Evolutionary conservation across 1,140 invertebrate genomes (phyloP).

Genomic region (Ylistrum balloti): DNA sequence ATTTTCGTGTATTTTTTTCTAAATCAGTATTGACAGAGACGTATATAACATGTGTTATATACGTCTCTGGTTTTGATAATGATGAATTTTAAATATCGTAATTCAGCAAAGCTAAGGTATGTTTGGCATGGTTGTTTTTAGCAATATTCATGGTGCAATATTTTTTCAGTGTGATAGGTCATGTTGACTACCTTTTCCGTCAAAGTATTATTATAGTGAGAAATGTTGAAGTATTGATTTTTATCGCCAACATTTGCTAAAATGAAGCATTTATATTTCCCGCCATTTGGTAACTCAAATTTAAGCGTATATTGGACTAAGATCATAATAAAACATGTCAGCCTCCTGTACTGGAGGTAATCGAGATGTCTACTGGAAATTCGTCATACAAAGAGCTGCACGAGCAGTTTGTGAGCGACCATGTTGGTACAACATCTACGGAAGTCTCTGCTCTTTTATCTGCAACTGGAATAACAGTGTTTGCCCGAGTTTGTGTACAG

Average conservation of each 20-base stretch:
- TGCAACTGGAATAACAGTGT: background rate
- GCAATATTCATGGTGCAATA: too few species aligned
- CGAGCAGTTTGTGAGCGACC: slow-evolving; percentile 63
- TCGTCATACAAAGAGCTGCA: slow-evolving; percentile 60
- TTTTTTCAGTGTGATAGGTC: too few species aligned
- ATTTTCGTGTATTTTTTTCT: too few species aligned
- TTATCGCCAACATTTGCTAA: background rate
- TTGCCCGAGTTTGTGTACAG: background rate
- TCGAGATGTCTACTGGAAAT: slow-evolving; percentile 59
- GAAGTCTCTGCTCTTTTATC: slow-evolving; percentile 58
- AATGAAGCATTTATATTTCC: background rate
- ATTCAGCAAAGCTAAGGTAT: too few species aligned
- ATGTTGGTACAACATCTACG: slow-evolving; percentile 56
- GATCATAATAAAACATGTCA: background rate
- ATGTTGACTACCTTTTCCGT: too few species aligned
- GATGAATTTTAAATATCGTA: too few species aligned
- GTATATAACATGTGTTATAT: too few species aligned
- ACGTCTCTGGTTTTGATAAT: too few species aligned
- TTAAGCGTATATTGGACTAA: background rate
- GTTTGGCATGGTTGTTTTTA: too few species aligned
- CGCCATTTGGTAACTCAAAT: background rate
- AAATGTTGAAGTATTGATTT: too few species aligned
- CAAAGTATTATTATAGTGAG: too few species aligned
- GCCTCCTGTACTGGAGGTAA: background rate
- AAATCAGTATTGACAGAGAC: too few species aligned